Evolutionary conservation across 1,140 invertebrate genomes (phyloP), one percentile per base, ranked within the genome.

Genomic region (Drosophila pectinifera): DNA sequence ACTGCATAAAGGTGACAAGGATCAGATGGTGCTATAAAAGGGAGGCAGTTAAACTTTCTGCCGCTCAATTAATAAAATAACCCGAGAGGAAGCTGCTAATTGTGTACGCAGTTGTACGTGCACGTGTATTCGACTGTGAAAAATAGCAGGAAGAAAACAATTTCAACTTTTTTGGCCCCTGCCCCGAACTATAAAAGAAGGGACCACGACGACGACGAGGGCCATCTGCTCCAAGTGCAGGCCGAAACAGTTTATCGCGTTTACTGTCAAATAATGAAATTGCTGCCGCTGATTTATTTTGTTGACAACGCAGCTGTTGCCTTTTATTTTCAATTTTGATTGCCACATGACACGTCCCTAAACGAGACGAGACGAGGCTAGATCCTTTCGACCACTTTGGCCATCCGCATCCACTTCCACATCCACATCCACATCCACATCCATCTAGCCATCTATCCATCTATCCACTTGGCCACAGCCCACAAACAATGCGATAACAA

Each of bases 241-340:
- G 51, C 51, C 61, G 72, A 78, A 61, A 89, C 85, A 90, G 84
- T 89, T 89, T 89, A 89, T 89, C 84, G 84, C 84, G 84, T 89
- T 89, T 89, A 89, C 80, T 89, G 84, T 89, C 84, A 89, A 89
- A 89, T 89, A 89, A 89, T 89, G 84, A 89, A 89, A 89, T 89
- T 89, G 84, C 67, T 76, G 79, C 63, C 79, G 78, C 84, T 84
- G 84, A 89, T 89, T 89, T 89, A 89, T 89, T 70, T 89, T 89
- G 84, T 89, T 89, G 84, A 89, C 84, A 89, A 64, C 76, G 65
- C 84, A 89, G 84, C 88, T 89, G 84, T 84, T 84, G 84, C 77
- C 84, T 89, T 89, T 89, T 89, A 89, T 89, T 89, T 89, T 89
- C 84, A 89, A 89, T 89, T 89, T 89, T 89, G 84, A 89, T 80